Evolutionary conservation across 2,888 invertebrate genomes (phyloP).

Genomic region (Leptinotarsa rubiginosa): DNA sequence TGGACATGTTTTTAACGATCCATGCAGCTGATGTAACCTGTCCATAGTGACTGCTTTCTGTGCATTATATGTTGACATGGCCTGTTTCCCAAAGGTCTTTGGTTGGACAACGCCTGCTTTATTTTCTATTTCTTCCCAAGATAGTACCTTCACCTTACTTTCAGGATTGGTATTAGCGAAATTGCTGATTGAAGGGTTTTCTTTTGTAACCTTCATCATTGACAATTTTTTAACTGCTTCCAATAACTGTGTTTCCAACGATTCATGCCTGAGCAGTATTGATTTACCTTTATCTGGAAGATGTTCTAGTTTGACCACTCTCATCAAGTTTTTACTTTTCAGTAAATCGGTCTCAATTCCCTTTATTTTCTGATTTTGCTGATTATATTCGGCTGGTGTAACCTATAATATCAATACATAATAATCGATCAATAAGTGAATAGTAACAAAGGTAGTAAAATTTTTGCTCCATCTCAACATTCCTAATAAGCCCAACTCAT

Average conservation of each 20-base stretch:
- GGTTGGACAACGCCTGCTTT: conserved; percentile 70
- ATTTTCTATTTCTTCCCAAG: conserved; percentile 71
- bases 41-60: conserved; percentile 79
- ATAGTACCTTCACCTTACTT: conserved; percentile 44
- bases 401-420: conserved; percentile 29
- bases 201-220: conserved; percentile 66
- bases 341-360: conserved; percentile 42
- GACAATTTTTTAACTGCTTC: conserved; percentile 68
- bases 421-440: no score
- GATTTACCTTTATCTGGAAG: conserved; percentile 76
- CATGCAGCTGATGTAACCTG: conserved; percentile 78
- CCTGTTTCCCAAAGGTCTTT: conserved; percentile 71
- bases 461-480: no score
- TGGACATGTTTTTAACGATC: conserved; percentile 77
- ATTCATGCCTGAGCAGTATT: conserved; percentile 67
- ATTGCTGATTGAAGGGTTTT: conserved; percentile 43
- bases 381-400: conserved; percentile 27
- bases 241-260: conserved; percentile 66
- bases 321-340: conserved; percentile 46
- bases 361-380: conserved; percentile 38
- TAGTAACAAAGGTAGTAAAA: background rate
- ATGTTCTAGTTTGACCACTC: conserved; percentile 57
- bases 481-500: no score
- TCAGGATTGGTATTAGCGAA: background rate
- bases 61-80: conserved; percentile 76